Conservation (phyloP, 2,113 vertebrate species). For the Microtus ochrogaster region DNA sequence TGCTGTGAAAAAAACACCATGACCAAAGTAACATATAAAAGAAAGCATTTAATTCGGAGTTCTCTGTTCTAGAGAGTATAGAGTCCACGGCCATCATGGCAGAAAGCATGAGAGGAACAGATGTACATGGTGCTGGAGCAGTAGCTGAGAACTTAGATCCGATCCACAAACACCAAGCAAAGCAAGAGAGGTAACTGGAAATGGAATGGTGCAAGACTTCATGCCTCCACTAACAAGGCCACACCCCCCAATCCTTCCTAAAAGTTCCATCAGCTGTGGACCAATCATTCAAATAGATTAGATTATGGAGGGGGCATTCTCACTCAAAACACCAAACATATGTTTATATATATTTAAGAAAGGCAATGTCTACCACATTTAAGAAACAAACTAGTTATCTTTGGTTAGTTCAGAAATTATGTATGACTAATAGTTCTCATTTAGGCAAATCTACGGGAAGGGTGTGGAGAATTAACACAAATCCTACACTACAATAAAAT, state of each 20-base stretch:
- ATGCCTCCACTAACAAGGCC: neutral
- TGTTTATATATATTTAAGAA: too few species aligned
- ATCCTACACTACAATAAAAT: neutral
- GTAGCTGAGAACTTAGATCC: neutral
- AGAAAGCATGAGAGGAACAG: neutral
- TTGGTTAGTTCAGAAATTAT: neutral
- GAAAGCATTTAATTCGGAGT: neutral
- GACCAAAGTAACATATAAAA: neutral
- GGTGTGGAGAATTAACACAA: neutral
- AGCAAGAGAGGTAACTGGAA: neutral
- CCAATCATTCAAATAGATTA: neutral
- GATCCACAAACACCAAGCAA: neutral
- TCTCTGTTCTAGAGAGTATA: neutral
- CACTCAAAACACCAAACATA: neutral
- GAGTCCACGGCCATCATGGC: neutral
- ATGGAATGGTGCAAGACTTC: neutral
- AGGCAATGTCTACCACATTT: neutral
- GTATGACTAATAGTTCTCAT: neutral
- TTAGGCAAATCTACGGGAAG: neutral
- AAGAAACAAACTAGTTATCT: neutral
- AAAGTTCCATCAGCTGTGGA: neutral
- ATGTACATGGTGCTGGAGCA: neutral
- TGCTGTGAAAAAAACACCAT: neutral
- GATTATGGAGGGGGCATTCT: too few species aligned
- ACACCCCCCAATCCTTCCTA: neutral